Percentiles rank a stretch among this genome's conserved stretches.
These are phyloP conservation scores for Oligia latruncula DNA, from an alignment of 2,888 invertebrate species.

Conservation along the genomic window DNA sequence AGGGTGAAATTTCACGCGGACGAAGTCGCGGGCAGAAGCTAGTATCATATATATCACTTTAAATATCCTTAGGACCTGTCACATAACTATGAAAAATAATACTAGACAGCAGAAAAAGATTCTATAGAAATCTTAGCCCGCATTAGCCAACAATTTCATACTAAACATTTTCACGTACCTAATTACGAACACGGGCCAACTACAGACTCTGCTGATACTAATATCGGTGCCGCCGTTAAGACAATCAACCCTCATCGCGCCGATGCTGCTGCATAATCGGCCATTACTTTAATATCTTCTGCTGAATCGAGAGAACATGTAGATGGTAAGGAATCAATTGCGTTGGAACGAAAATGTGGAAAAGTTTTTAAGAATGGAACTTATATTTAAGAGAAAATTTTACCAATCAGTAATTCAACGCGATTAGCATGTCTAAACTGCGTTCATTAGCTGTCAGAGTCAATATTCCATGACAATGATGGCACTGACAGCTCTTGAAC, in stretches of 20 bases:
- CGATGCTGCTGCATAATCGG: conserved; percentile 55
- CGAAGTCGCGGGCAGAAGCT: too few relatives aligned
- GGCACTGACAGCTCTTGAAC: not conserved
- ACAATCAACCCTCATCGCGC: conserved; percentile 53
- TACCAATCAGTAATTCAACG: not conserved
- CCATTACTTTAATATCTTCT: conserved; percentile 60
- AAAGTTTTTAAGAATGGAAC: not conserved
- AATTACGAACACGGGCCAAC: conserved; percentile 28
- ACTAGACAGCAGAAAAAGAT: not conserved
- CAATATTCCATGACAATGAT: not conserved
- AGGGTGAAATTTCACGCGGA: too few relatives aligned
- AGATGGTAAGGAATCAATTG: conserved; percentile 35
- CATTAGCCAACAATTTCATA: conserved; percentile 20
- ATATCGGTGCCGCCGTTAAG: conserved; percentile 46
- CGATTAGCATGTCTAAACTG: not conserved
- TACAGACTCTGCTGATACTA: conserved; percentile 46
- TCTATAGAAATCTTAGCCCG: not conserved
- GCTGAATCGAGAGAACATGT: conserved; percentile 32
- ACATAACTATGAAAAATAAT: not conserved
- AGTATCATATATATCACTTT: too few relatives aligned
- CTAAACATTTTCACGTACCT: conserved; percentile 12
- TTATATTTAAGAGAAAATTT: not conserved
- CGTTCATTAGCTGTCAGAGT: too few relatives aligned
- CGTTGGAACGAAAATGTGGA: not conserved
- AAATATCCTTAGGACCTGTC: too few relatives aligned